These are phyloP conservation scores for Pachyrhynchus sulphureomaculatus DNA, from an alignment of 1,140 invertebrate genomes.

Conservation along the genomic window DNA sequence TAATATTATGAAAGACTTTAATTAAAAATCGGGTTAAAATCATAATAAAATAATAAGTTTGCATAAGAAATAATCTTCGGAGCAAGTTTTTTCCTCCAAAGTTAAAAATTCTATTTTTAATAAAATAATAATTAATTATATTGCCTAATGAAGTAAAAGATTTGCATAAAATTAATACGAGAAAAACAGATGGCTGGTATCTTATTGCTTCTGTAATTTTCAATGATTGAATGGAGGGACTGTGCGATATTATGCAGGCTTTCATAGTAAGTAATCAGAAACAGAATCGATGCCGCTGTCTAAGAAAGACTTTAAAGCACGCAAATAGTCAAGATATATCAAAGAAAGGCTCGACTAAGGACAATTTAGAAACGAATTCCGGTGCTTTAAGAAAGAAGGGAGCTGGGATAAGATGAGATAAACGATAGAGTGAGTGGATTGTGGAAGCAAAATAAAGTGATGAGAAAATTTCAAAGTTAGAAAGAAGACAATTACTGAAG, in stretches of 20 bases:
- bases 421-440: slow-evolving; percentile 46
- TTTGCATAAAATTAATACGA: slow-evolving; percentile 18
- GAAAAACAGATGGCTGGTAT: not conserved
- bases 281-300: slow-evolving; percentile 41
- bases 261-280: slow-evolving; percentile 38
- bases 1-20: too few relatives aligned
- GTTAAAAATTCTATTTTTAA: too few relatives aligned
- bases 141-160: not conserved
- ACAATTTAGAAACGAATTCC: slow-evolving; percentile 45
- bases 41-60: too few relatives aligned
- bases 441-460: slow-evolving; percentile 44
- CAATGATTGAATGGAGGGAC: slow-evolving; percentile 28
- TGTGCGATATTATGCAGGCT: slow-evolving; percentile 29
- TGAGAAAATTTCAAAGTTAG: slow-evolving; percentile 44
- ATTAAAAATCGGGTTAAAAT: too few relatives aligned
- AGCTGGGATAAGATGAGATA: slow-evolving; percentile 44
- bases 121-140: too few relatives aligned
- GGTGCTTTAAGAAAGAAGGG: slow-evolving; percentile 41
- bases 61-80: too few relatives aligned
- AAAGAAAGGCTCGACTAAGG: slow-evolving; percentile 43
- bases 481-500: slow-evolving; percentile 42
- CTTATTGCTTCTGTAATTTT: slow-evolving; percentile 14
- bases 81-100: too few relatives aligned
- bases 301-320: slow-evolving; percentile 42
- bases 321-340: slow-evolving; percentile 47